Conservation (phyloP, 2,113 vertebrate genomes). For the Brienomyrus longianalis region DNA sequence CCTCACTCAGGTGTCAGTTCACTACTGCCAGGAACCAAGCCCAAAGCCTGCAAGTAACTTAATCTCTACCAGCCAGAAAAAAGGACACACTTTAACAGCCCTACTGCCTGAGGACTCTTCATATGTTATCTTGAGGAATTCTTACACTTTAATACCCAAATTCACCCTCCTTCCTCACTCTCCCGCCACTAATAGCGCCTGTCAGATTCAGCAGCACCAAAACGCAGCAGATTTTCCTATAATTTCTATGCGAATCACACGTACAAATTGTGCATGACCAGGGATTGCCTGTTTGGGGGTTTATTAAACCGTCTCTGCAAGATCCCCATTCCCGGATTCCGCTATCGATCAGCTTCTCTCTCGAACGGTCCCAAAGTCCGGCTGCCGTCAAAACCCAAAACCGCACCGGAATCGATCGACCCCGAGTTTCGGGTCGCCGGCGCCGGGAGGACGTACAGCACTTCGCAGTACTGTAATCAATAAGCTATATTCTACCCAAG, state of each 20-base stretch:
- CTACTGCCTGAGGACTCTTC: background rate
- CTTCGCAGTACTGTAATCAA: conserved; percentile 59
- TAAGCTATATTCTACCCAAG: conserved; percentile 64
- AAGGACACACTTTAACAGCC: background rate
- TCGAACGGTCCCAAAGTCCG: conserved; percentile 43
- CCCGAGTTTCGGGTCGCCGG: conserved; percentile 48
- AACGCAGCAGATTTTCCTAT: background rate
- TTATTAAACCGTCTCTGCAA: conserved; percentile 28
- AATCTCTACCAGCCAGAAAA: background rate
- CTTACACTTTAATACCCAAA: background rate
- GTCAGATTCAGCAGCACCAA: background rate
- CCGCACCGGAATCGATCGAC: conserved; percentile 51
- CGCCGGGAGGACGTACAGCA: conserved; percentile 35
- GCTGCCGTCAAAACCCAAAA: conserved; percentile 31
- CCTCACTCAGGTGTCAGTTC: background rate
- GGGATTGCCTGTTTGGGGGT: conserved; percentile 7
- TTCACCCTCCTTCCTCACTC: background rate
- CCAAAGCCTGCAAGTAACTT: background rate
- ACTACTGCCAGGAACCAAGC: background rate
- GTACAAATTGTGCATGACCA: background rate
- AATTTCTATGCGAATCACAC: background rate
- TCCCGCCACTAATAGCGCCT: background rate
- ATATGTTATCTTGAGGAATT: background rate
- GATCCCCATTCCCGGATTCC: conserved; percentile 39
- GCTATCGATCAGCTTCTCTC: conserved; percentile 36